Conservation (phyloP, 2,797 vertebrate species). For the Erethizon dorsatum region DNA sequence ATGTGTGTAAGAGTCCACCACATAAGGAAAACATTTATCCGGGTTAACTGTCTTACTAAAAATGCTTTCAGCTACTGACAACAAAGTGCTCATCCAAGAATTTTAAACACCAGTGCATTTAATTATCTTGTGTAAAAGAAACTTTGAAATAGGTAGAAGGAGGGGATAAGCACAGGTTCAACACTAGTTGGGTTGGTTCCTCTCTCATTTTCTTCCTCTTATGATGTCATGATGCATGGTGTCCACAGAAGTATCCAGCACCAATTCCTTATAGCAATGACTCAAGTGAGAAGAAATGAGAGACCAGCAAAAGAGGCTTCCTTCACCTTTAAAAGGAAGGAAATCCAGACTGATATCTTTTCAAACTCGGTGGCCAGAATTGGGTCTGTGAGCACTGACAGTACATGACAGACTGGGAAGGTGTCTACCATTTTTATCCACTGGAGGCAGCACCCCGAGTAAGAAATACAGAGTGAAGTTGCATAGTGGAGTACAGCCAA, state of each 20-base stretch:
- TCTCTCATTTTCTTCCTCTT: neutral
- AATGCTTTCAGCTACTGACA: neutral
- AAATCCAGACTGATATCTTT: neutral
- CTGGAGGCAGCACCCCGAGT: neutral
- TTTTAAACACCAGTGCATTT: neutral
- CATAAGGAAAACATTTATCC: neutral
- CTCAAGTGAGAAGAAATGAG: neutral
- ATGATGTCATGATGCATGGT: neutral
- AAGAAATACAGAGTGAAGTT: neutral
- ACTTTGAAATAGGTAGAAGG: neutral
- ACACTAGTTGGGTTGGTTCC: neutral
- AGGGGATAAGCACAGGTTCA: neutral
- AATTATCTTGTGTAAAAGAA: constrained; percentile 6
- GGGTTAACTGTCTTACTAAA: neutral
- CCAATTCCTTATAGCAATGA: neutral
- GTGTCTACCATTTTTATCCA: neutral
- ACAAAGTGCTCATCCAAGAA: neutral
- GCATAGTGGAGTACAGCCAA: neutral
- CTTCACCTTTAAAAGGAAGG: neutral
- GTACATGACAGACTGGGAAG: neutral
- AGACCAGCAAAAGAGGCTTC: neutral
- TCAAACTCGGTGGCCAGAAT: neutral
- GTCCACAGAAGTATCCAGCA: neutral
- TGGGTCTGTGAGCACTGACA: rapidly evolving
- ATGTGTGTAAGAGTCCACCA: too few relatives aligned